These are phyloP conservation scores for Charadrius vociferus DNA, from an alignment of 2,113 vertebrate genomes.

Conservation along the genomic window DNA sequence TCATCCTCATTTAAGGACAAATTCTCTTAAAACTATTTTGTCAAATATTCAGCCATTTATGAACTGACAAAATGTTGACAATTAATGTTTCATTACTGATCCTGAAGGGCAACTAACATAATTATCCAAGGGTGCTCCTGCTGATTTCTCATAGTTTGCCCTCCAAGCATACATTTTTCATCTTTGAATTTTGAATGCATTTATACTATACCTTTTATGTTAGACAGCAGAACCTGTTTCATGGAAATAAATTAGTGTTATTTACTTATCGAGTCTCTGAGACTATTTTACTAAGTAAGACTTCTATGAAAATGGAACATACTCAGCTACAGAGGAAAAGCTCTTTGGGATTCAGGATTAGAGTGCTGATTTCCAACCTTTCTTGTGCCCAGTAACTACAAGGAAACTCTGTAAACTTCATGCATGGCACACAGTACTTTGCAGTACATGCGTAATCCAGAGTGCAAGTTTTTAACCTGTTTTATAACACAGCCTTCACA, in stretches of 20 bases:
- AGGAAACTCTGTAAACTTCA: neutral
- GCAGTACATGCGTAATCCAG: neutral
- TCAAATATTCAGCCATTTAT: conserved; percentile 14
- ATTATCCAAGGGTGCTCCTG: neutral
- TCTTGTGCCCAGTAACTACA: neutral
- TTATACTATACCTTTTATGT: neutral
- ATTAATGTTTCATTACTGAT: neutral
- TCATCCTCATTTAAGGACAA: neutral
- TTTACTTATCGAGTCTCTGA: neutral
- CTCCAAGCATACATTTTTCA: conserved; percentile 23
- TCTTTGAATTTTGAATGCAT: neutral
- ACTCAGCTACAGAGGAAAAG: neutral
- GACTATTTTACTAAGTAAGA: neutral
- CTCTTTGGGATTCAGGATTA: neutral
- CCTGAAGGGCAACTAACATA: conserved; percentile 12
- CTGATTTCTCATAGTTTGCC: neutral
- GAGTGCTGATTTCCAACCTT: neutral
- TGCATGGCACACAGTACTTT: neutral
- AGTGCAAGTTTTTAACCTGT: neutral
- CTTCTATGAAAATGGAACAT: neutral
- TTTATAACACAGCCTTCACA: neutral
- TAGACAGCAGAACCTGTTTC: neutral
- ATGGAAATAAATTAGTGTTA: conserved; percentile 13
- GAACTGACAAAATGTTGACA: conserved; percentile 16
- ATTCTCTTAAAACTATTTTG: neutral